Base-by-base conservation (phyloP, 1,140 invertebrate species). In the Leptinotarsa undecemlineata region DNA sequence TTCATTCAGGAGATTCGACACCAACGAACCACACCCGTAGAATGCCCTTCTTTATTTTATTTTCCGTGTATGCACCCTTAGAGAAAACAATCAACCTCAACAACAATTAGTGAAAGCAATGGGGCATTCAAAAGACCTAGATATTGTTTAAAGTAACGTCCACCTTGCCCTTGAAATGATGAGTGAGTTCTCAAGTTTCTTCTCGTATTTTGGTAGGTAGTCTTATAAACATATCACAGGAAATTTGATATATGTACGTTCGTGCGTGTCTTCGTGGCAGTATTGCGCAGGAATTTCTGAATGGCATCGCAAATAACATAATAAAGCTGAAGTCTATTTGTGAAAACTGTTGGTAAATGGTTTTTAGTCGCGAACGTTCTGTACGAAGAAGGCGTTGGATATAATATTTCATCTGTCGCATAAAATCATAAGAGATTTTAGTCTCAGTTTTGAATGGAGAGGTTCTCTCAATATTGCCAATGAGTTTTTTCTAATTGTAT, bases 101-200 rank as follows among this genome's bases (percentile, higher is more conserved):
- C 8, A 3, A 42, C 33, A 42, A 42, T 42, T 42, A 42, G 33
- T 42, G 8, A 11, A 42, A 42, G 33, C 33, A 42, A 42, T 42
- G 33, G 33, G 33, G 8, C 33, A 3, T 33, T 42, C 33, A 42
- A 42, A 42, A 42, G 33, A 42, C 33, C 33, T 42, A 42, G 33
- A 11, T 11, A 42, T 42, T 42, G 11, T 42, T 11, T 0, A 11
- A 11, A 42, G 33, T 11, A 3, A 61, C 5, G 3, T n/a, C 20
- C 62, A 64, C 23, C 21, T 64, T 64, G 62, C 62, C 20, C 21
- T 17, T 21, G 62, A 3, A 64, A 64, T 23, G 51, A 57, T 57
- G n/a, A 8, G 51, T n/a, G 6, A 19, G 51, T n/a, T 57, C 51
- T 57, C 51, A 19, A 57, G 51, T 57, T 57, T 57, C 51, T 57